These are phyloP conservation scores for Pteropus rufus DNA, from an alignment of 2,797 vertebrate species.

Conservation along the genomic window DNA sequence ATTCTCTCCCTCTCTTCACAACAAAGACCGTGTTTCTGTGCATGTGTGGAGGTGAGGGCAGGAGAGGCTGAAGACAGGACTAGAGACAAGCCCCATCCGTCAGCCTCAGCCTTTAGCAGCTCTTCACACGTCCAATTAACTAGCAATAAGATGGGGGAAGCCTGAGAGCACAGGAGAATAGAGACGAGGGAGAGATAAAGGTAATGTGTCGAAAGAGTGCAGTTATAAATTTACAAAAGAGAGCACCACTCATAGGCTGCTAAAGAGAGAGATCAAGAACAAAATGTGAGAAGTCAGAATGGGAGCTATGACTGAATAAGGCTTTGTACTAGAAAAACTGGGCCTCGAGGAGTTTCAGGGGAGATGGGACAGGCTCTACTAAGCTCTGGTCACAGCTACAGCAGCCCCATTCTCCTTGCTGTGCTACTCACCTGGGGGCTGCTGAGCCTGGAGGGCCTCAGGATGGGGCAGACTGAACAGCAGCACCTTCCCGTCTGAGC, in stretches of 20 bases:
- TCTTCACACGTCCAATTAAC: background rate
- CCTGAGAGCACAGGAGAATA: background rate
- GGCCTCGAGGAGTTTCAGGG: background rate
- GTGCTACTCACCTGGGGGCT: constrained; percentile 73
- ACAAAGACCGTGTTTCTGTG: background rate
- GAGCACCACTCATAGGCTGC: background rate
- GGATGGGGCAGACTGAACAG: constrained; percentile 94
- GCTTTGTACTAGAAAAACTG: background rate
- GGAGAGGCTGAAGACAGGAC: background rate
- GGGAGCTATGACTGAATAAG: background rate
- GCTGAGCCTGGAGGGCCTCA: constrained; percentile 80
- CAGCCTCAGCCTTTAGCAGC: background rate
- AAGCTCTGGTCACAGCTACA: background rate
- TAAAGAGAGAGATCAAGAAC: background rate
- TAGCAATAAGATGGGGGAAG: background rate
- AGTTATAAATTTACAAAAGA: background rate
- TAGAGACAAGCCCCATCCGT: background rate
- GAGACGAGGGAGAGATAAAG: background rate
- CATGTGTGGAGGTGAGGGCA: background rate
- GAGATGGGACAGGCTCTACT: background rate
- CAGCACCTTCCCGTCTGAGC: constrained; percentile 88
- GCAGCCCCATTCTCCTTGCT: background rate
- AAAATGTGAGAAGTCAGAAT: background rate
- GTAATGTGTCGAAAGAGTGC: background rate
- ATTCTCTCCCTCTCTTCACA: background rate